Percentiles rank a stretch among this genome's conserved stretches.
These are phyloP conservation scores for Plectropomus leopardus DNA, from an alignment of 2,113 vertebrate genomes.

Conservation along the genomic window DNA sequence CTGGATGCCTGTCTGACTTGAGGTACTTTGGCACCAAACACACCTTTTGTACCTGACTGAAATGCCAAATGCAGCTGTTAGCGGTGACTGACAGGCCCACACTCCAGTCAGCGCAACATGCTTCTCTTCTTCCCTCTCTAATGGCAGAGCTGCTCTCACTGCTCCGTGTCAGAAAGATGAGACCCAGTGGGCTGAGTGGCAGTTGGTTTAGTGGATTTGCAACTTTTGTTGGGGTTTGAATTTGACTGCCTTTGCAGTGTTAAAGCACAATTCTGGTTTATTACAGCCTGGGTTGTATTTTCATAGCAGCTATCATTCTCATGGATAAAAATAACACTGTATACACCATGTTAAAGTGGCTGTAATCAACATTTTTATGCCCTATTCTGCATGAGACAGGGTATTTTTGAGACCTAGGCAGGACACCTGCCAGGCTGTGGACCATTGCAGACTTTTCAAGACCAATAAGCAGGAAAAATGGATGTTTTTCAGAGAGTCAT, in stretches of 20 bases:
- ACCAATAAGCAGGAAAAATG: too few relatives aligned
- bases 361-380: not conserved
- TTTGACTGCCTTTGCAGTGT: not conserved
- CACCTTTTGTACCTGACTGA: conserved; percentile 71
- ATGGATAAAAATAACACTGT: not conserved
- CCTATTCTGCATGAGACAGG: too few relatives aligned
- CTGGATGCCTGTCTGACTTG: conserved; percentile 70
- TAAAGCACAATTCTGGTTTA: not conserved
- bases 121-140: conserved; percentile 57
- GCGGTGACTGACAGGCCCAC: conserved; percentile 69
- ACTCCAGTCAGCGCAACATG: conserved; percentile 57
- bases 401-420: too few relatives aligned
- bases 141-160: conserved; percentile 32
- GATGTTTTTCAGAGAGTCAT: too few relatives aligned
- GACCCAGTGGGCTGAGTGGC: conserved; percentile 56
- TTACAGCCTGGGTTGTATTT: not conserved
- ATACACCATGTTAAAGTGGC: not conserved
- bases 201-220: not conserved
- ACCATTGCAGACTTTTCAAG: too few relatives aligned
- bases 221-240: conserved; percentile 36
- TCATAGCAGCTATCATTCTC: not conserved
- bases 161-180: conserved; percentile 42
- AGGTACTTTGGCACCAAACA: conserved; percentile 71
- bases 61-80: conserved; percentile 68
- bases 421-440: too few relatives aligned